Conservation (phyloP, 2,113 vertebrate genomes). For the Poicephalus meyeri region DNA sequence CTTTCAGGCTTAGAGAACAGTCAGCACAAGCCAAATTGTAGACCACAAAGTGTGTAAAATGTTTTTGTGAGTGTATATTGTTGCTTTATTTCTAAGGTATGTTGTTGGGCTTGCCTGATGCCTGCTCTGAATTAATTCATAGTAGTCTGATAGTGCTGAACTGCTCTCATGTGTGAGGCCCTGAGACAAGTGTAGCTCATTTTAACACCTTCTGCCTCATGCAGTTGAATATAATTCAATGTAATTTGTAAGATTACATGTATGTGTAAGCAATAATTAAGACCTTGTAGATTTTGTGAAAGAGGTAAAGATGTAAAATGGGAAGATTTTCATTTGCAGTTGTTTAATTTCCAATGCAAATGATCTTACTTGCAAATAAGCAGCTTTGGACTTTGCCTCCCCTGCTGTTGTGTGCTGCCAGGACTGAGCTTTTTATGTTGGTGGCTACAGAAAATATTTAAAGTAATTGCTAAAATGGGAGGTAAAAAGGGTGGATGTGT, state of each 20-base stretch:
- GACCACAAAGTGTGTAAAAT: not conserved
- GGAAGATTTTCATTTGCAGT: not conserved
- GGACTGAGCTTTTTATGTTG: not conserved
- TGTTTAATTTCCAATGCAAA: constrained; percentile 20
- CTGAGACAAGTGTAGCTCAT: not conserved
- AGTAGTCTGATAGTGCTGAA: not conserved
- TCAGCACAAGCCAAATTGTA: not conserved
- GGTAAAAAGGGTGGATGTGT: not conserved
- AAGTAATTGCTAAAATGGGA: not conserved
- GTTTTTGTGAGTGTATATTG: not conserved
- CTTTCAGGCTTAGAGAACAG: not conserved
- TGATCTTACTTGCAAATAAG: not conserved
- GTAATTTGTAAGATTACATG: not conserved
- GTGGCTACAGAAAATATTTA: not conserved
- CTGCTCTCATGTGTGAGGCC: not conserved
- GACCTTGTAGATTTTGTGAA: not conserved
- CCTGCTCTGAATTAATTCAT: not conserved
- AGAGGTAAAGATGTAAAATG: not conserved
- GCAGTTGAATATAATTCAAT: not conserved
- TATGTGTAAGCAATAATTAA: not conserved
- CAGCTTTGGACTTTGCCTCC: not conserved
- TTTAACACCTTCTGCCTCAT: not conserved
- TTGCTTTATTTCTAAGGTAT: not conserved
- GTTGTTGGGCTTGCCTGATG: not conserved
- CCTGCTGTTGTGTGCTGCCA: not conserved